Evolutionary conservation across 2,113 vertebrate species (phyloP).

Genomic region (Notothenia rossii): DNA sequence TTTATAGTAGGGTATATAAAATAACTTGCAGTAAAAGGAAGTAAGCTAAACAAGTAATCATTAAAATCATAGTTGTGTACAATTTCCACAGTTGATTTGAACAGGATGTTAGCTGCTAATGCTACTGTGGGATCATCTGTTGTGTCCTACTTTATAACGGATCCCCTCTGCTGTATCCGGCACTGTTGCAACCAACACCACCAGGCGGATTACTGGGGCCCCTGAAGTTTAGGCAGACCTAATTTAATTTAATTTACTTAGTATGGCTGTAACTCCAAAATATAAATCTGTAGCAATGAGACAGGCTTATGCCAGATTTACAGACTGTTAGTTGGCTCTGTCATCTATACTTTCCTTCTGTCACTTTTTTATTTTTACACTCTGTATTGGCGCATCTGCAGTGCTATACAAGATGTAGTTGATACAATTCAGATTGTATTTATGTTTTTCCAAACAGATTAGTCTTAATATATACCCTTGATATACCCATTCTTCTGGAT

Average conservation of each 20-base stretch:
- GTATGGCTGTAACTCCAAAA: constrained; percentile 74
- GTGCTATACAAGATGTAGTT: not conserved
- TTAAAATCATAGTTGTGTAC: no score
- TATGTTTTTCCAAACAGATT: not conserved
- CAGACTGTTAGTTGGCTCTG: not conserved
- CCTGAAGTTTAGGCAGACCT: constrained; percentile 57
- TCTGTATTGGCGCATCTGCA: not conserved
- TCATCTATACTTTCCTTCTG: not conserved
- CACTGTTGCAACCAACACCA: constrained; percentile 57
- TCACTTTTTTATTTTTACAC: not conserved
- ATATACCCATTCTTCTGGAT: not conserved
- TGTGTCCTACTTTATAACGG: constrained; percentile 69
- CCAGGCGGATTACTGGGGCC: constrained; percentile 66
- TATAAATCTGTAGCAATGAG: constrained; percentile 72
- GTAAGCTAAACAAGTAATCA: no score
- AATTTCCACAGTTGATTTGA: constrained; percentile 11
- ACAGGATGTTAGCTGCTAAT: constrained; percentile 33
- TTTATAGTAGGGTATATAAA: not conserved
- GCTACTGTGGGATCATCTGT: constrained; percentile 74
- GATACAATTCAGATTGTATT: not conserved
- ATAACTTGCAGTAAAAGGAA: no score
- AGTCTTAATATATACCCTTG: not conserved
- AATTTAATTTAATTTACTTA: constrained; percentile 83
- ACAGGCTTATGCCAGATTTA: constrained; percentile 35
- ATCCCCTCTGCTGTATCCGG: constrained; percentile 36